Conservation (phyloP, 1,140 invertebrate genomes). For the Melitaea cinxia region DNA sequence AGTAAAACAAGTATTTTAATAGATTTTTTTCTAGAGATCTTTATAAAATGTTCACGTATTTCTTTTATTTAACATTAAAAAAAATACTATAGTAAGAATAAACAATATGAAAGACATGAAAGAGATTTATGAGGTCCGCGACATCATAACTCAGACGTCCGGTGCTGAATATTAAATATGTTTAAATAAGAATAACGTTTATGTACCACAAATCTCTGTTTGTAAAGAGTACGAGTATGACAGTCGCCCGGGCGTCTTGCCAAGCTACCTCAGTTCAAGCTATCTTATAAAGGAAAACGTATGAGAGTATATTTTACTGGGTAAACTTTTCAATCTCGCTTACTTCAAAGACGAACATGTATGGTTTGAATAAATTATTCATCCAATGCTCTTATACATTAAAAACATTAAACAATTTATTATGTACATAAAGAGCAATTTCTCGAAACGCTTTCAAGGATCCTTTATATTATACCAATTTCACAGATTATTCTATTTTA, state of each 20-base stretch:
- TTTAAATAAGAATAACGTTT: constrained; percentile 17
- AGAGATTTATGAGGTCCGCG: not conserved
- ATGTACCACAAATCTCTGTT: constrained; percentile 12
- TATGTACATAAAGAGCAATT: too few relatives aligned
- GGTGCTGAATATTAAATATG: constrained; percentile 11
- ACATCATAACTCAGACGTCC: constrained; percentile 11
- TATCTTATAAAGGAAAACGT: constrained; percentile 13
- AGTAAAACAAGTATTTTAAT: not conserved
- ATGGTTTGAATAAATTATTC: constrained; percentile 22
- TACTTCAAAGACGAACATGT: not conserved
- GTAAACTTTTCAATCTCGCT: constrained; percentile 20
- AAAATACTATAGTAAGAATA: not conserved
- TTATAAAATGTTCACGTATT: not conserved
- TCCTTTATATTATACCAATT: too few relatives aligned
- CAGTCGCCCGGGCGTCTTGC: constrained; percentile 13
- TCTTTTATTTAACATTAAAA: not conserved
- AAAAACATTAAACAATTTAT: not conserved
- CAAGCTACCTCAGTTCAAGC: constrained; percentile 19
- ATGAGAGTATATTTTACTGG: constrained; percentile 20
- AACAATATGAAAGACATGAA: not conserved
- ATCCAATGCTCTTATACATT: not conserved
- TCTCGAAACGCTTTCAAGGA: too few relatives aligned
- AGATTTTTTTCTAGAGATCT: not conserved
- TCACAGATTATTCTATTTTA: too few relatives aligned
- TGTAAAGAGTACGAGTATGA: constrained; percentile 3